phyloP scores from a whole-genome alignment of 2,888 invertebrate species.

The Elegia similella region DNA sequence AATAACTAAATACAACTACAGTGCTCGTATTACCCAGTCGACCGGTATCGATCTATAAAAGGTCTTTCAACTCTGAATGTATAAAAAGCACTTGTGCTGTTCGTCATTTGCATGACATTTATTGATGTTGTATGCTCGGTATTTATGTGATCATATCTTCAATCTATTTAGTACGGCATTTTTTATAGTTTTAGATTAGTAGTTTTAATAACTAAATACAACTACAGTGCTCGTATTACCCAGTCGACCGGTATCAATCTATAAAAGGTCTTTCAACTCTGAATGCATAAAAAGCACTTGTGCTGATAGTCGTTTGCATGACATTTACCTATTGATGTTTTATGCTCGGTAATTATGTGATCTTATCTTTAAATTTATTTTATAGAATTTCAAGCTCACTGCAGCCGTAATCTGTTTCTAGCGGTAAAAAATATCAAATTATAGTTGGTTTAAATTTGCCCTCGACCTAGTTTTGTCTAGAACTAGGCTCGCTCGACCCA shows the following conservation, averaged over 20 bases:
- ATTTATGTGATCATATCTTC: too few relatives aligned
- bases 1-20: slow-evolving; percentile 14
- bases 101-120: neutral
- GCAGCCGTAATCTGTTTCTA: too few relatives aligned
- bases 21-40: slow-evolving; percentile 14
- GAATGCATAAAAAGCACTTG: slow-evolving; percentile 3
- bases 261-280: slow-evolving; percentile 35
- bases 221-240: slow-evolving; percentile 5
- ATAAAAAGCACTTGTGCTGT: slow-evolving; percentile 3
- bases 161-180: slow-evolving; percentile 28
- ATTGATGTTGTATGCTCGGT: neutral
- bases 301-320: neutral
- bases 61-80: slow-evolving; percentile 32
- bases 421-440: too few relatives aligned
- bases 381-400: too few relatives aligned
- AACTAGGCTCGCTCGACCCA: too few relatives aligned
- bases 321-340: neutral
- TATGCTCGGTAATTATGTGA: neutral
- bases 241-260: slow-evolving; percentile 28
- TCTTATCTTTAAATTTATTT: neutral
- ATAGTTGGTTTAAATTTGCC: too few relatives aligned
- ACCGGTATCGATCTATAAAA: slow-evolving; percentile 30
- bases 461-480: too few relatives aligned
- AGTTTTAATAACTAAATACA: slow-evolving; percentile 17
- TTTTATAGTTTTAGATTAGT: too few relatives aligned